Evolutionary conservation across 1,140 invertebrate species (phyloP), one percentile per base, ranked within the genome.

Genomic region (Drosophila prosaltans): DNA sequence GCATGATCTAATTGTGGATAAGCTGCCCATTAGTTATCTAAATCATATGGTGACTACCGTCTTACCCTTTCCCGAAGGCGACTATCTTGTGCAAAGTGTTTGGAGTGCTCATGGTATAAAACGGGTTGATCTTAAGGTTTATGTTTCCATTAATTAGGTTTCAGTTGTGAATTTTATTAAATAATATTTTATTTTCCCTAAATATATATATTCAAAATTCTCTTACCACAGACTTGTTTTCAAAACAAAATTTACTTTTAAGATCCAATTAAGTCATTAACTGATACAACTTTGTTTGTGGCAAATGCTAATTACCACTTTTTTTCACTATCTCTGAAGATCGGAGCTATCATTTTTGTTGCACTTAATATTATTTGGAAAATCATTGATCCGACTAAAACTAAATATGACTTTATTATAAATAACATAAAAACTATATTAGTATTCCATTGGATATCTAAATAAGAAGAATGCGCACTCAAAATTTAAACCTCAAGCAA

Each of bases 21-120:
- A 75, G 51, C 7, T 75, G 2, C 73, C 69, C 1, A 63, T 66
- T 2, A 60, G 64, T 30, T 51, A 39, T 63, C 1, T 72, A 1
- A 41, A 55, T 28, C 2, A 75, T 5, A 28, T 51, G 36, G 21
- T 72, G 11, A 59, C 64, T 2, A 10, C 54, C 2, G n/a, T 66
- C 30, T 11, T 67, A 4, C 69, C 69, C 0, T 2, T 75, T 51
- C 72, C 72, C 1, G 58, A 74, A n/a, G 72, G 68, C 1, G 36
- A 48, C 1, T 74, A 71, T 28, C 32, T 16, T 8, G 2, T 66
- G 2, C 21, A n/a, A 2, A 36, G 3, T 9, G 21, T 30, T 8
- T 63, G 36, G 32, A 8, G 11, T 6, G 10, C 9, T 5, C 1
- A 57, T 21, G 16, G 32, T 2, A 24, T 30, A 24, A 5, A 32